Evolutionary conservation across 2,113 vertebrate genomes (phyloP), one percentile per base, ranked within the genome.

Genomic region (Thomomys bottae): DNA sequence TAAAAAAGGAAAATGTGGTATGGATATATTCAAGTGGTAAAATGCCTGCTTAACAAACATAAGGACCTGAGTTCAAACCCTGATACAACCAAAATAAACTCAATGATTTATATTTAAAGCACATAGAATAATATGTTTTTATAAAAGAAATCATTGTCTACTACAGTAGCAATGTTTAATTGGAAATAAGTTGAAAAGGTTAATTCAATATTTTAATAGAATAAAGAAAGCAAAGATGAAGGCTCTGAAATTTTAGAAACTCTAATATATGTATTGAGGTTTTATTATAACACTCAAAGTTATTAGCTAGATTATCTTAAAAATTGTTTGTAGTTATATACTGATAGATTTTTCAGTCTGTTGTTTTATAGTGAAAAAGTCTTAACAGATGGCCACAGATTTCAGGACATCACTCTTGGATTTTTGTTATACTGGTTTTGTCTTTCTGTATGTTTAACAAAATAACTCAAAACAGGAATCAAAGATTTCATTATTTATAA

Each of bases 201-300:
- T 64, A 54, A 36, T 40, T 30, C 4, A 49, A 6, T 78, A 42
- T 81, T 90, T 68, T 38, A n/a, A 9, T 1, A 86, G 6, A 24
- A 7, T 63, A 26, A 2, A 21, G 75, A 85, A 84, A 54, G 9
- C 1, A 20, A 61, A 59, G n/a, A 70, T 54, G 70, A 78, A 40
- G 8, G 75, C 6, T 42, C 24, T 5, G 8, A 0, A 79, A 86
- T 84, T 92, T 75, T 64, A 88, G 40, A 63, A 89, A 34, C 10
- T 32, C 5, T 86, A 28, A 32, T 77, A 57, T 61, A 1, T 61
- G 8, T 57, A 75, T 67, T 90, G 67, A 77, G 70, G 15, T 42
- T 40, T 86, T 24, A n/a, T 70, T 26, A 64, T 76, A 26, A 36
- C 90, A 90, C 79, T 78, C 3, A n/a, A 80, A 91, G 49, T 28